Evolutionary conservation across 2,113 vertebrate genomes (phyloP).

Genomic region (Condylura cristata): DNA sequence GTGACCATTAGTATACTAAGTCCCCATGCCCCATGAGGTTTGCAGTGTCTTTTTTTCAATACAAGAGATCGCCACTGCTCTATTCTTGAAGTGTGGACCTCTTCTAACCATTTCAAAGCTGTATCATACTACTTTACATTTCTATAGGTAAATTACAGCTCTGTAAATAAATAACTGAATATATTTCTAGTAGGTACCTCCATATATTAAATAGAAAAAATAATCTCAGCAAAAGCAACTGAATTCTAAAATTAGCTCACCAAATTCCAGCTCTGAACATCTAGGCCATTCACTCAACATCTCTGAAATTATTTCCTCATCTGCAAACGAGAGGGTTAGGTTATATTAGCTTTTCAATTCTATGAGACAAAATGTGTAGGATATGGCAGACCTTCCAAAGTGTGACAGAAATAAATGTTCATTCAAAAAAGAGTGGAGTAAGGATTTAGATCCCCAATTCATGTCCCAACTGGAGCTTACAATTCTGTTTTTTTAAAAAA

Average conservation of each 20-base stretch:
- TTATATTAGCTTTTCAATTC: too few species aligned
- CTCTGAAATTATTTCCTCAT: too few species aligned
- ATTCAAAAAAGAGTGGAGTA: neutral
- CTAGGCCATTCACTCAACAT: too few species aligned
- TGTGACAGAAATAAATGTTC: neutral
- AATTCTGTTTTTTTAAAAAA: neutral
- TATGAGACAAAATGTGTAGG: neutral
- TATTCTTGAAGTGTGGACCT: neutral
- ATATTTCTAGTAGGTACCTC: neutral
- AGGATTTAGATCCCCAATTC: neutral
- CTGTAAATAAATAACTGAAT: neutral
- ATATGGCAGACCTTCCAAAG: neutral
- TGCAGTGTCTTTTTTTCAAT: neutral
- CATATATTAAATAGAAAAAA: neutral
- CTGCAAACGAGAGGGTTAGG: too few species aligned
- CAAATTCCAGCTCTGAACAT: too few species aligned
- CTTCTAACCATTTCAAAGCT: neutral
- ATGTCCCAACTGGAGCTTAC: neutral
- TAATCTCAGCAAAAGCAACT: neutral
- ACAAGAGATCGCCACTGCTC: rapidly evolving
- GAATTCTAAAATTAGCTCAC: neutral
- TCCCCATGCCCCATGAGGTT: rapidly evolving
- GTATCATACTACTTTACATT: neutral
- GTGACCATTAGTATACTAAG: neutral
- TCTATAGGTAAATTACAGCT: neutral